These are phyloP conservation scores for Microctonus hyperodae DNA, from an alignment of 2,888 invertebrate genomes.

Conservation along the genomic window DNA sequence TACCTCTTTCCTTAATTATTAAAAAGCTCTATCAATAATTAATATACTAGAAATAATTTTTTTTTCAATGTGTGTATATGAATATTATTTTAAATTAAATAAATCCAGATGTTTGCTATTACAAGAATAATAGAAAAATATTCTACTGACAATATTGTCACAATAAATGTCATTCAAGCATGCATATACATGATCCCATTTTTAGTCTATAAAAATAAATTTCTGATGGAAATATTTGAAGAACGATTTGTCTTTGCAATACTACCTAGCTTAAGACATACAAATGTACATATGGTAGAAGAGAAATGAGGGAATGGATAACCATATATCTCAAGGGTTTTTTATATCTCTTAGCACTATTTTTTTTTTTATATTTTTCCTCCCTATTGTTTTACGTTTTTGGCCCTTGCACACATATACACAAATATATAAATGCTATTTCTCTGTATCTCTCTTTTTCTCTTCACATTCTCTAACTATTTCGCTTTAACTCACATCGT, in stretches of 20 bases:
- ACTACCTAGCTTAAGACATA: not conserved
- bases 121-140: not conserved
- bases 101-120: too few species aligned
- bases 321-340: not conserved
- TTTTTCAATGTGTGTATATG: too few species aligned
- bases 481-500: constrained; percentile 4
- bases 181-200: not conserved
- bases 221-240: not conserved
- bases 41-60: too few species aligned
- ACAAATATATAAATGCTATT: not conserved
- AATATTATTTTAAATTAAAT: too few species aligned
- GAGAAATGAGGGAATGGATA: not conserved
- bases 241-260: not conserved
- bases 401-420: not conserved
- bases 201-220: constrained; percentile 13
- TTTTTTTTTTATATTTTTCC: not conserved
- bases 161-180: not conserved
- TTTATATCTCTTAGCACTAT: not conserved
- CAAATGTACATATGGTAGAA: not conserved
- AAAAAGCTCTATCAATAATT: too few species aligned
- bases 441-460: not conserved
- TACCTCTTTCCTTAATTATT: too few species aligned
- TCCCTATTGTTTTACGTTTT: not conserved
- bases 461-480: not conserved
- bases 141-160: not conserved